Evolutionary conservation across 2,888 invertebrate species (phyloP), one percentile per base, ranked within the genome.

Genomic region (Acanthoscelides obtectus): DNA sequence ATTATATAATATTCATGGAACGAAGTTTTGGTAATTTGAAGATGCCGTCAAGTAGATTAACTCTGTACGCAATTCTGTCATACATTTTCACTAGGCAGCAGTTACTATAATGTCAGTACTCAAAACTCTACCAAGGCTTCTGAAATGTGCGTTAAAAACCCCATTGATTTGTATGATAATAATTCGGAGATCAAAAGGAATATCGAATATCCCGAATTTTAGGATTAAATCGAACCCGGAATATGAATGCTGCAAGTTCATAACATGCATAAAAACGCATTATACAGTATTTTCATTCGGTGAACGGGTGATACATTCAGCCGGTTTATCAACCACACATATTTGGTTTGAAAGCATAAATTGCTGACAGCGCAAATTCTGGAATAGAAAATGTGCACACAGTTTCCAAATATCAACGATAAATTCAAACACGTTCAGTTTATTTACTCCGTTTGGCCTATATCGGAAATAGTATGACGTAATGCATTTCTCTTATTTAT

Each of bases 301-400:
- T 17, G 17, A 45, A n/a, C 83, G 82, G 22, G 75, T 76, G 66
- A 86, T 86, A 78, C n/a, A 86, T 87, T 74, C 83, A 79, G 75
- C 80, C 45, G 17, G 45, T 45, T 45, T 12, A 45, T 45, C 45
- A 45, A 12, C 3, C 12, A 45, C 17, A 4, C 45, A 45, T 45
- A 45, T 45, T 45, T 45, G 45, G 45, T 12, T 12, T 45, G 45
- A 45, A 45, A 45, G 17, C 45, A 45, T 45, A 45, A 45, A 45
- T 45, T 17, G 45, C 45, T 6, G 45, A 45, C 45, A 45, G 17
- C 17, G 8, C 45, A 45, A 45, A 45, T 45, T 45, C 45, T 45
- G 45, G 12, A 45, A 45, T 45, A 45, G 5, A 45, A 12, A 45
- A 45, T 45, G 45, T 45, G 45, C 17, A 12, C 45, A n/a, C n/a